Conservation (phyloP, 2,888 invertebrate genomes). For the Oeneis ivallda region DNA sequence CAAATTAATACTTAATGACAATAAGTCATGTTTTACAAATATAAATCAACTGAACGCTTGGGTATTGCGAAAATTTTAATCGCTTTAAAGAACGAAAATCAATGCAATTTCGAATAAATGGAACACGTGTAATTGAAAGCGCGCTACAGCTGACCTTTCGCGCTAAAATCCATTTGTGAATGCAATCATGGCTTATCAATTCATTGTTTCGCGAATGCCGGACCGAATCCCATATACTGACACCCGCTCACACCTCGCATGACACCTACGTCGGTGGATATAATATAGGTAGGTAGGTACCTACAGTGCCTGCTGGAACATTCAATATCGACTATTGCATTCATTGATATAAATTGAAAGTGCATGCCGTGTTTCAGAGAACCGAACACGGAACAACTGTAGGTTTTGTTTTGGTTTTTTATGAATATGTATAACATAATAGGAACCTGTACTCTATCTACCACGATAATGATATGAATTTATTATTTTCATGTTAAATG, state of each 20-base stretch:
- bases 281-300: not conserved
- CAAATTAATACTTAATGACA: too few species aligned
- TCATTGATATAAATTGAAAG: slow-evolving; percentile 55
- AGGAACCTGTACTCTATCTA: too few species aligned
- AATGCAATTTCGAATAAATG: slow-evolving; percentile 33
- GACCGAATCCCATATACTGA: slow-evolving; percentile 35
- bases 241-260: slow-evolving; percentile 30
- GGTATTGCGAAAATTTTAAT: slow-evolving; percentile 15
- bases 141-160: slow-evolving; percentile 33
- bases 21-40: not conserved
- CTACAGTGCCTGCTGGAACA: slow-evolving; percentile 51
- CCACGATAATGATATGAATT: too few species aligned
- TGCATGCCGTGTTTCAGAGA: slow-evolving; percentile 49
- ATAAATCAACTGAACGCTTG: not conserved
- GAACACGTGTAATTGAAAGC: slow-evolving; percentile 37
- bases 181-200: slow-evolving; percentile 49
- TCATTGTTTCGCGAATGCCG: slow-evolving; percentile 47
- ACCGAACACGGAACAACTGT: slow-evolving; percentile 2
- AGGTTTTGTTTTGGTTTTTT: slow-evolving; percentile 15
- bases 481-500: too few species aligned
- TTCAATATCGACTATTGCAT: slow-evolving; percentile 56
- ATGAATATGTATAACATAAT: not conserved
- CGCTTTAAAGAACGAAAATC: slow-evolving; percentile 26
- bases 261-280: not conserved
- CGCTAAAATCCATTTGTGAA: slow-evolving; percentile 42